Evolutionary conservation across 1,140 invertebrate genomes (phyloP).

Genomic region (Akabosia matsudoensis): DNA sequence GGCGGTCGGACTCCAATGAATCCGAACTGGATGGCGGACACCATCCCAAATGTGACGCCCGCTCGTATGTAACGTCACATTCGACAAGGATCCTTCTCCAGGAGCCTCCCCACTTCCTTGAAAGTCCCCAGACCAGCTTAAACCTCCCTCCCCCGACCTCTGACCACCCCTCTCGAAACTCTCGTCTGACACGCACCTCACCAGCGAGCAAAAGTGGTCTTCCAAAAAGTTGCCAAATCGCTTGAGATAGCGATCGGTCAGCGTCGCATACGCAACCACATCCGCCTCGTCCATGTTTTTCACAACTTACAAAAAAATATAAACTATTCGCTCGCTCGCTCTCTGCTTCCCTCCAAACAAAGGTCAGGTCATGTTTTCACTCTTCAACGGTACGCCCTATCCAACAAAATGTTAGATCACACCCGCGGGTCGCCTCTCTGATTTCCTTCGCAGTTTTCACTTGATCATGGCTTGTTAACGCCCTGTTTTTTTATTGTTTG

Average conservation of each 20-base stretch:
- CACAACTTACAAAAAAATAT: too few species aligned
- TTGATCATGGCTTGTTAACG: too few species aligned
- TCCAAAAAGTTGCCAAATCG: conserved; percentile 41
- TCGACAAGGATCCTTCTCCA: background rate
- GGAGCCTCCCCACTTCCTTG: background rate
- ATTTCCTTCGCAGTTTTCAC: too few species aligned
- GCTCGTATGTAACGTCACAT: conserved; percentile 27
- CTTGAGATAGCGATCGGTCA: conserved; percentile 40
- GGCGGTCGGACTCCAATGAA: conserved; percentile 14
- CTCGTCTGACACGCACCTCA: conserved; percentile 9
- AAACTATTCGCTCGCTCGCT: too few species aligned
- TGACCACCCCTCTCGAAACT: conserved; percentile 12
- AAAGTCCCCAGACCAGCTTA: background rate
- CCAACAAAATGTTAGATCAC: too few species aligned
- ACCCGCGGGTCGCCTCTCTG: too few species aligned
- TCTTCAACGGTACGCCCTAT: too few species aligned
- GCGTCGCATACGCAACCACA: conserved; percentile 30
- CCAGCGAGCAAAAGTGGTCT: conserved; percentile 31
- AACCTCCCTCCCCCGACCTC: background rate
- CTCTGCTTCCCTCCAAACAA: too few species aligned
- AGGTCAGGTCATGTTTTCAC: too few species aligned
- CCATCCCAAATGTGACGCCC: conserved; percentile 36
- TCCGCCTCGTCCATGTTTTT: conserved; percentile 39
- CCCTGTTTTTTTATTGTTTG: too few species aligned
- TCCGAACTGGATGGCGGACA: conserved; percentile 30